These are phyloP conservation scores for Ophioninae sp. DNA, from an alignment of 2,888 invertebrate species.

Conservation along the genomic window DNA sequence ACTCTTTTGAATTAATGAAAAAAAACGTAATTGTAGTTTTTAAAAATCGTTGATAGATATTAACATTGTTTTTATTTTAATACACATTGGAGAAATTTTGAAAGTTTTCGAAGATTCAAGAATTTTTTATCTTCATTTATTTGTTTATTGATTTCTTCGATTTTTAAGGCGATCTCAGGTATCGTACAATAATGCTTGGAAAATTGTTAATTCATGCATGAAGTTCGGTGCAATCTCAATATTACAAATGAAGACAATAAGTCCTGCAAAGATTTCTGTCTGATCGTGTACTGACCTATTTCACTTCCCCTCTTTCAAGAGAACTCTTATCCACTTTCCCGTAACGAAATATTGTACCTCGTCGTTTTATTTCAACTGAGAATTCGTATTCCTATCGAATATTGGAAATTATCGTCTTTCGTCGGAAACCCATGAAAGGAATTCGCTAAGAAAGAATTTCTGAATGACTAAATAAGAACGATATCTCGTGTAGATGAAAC, in stretches of 20 bases:
- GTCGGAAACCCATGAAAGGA: neutral
- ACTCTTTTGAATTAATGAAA: too few species aligned
- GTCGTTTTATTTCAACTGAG: neutral
- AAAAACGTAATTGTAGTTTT: too few species aligned
- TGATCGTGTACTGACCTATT: slow-evolving; percentile 38
- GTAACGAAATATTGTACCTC: neutral
- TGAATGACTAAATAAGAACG: too few species aligned
- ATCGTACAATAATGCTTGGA: slow-evolving; percentile 1
- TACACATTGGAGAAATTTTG: too few species aligned
- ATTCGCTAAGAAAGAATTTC: neutral
- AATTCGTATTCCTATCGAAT: neutral
- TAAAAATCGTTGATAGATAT: too few species aligned
- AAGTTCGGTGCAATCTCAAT: neutral
- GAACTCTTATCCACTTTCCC: neutral
- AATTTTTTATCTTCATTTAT: too few species aligned
- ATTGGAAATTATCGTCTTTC: neutral
- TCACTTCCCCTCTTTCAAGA: neutral
- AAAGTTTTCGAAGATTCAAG: too few species aligned
- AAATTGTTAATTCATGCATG: neutral
- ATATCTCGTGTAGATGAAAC: too few species aligned
- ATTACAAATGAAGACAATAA: neutral
- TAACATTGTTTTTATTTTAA: too few species aligned
- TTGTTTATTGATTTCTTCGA: too few species aligned
- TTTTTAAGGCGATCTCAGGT: neutral
- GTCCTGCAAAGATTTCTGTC: slow-evolving; percentile 11